phyloP scores from a whole-genome alignment of 2,888 invertebrate species.

The Drosophila ustulata region DNA sequence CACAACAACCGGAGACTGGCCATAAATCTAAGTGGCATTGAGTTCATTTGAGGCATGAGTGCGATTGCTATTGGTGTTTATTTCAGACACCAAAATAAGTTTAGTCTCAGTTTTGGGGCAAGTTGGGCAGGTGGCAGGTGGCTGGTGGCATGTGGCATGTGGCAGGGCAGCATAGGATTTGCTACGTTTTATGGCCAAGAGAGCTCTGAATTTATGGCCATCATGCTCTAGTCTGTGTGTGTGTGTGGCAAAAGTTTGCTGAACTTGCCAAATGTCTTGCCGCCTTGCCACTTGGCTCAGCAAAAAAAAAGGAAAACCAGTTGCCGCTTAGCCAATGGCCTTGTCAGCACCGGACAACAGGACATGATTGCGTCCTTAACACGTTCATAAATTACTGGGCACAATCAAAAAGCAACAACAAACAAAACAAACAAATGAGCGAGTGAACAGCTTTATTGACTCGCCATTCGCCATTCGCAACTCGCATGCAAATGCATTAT shows the following conservation, averaged over 20 bases:
- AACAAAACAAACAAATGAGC: background rate
- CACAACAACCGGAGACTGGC: constrained; percentile 50
- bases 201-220: constrained; percentile 68
- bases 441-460: constrained; percentile 6
- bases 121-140: constrained; percentile 39
- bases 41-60: constrained; percentile 38
- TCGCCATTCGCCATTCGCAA: constrained; percentile 4
- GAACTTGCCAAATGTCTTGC: constrained; percentile 56
- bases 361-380: constrained; percentile 36
- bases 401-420: constrained; percentile 1
- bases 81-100: constrained; percentile 48
- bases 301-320: constrained; percentile 22
- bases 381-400: constrained; percentile 49
- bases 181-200: constrained; percentile 59
- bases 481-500: constrained; percentile 63
- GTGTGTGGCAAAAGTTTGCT: constrained; percentile 58
- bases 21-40: constrained; percentile 62
- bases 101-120: constrained; percentile 26
- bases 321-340: constrained; percentile 30
- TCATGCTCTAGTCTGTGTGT: constrained; percentile 24
- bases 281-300: constrained; percentile 44
- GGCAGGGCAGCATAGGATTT: constrained; percentile 29
- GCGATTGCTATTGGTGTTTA: constrained; percentile 37
- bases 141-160: too few relatives aligned
- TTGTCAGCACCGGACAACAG: constrained; percentile 28